A percentile compares a stretch with the other conserved stretches of the same genome.
phyloP scores from a whole-genome alignment of 2,888 invertebrate species.

The Diarsia dahlii region DNA sequence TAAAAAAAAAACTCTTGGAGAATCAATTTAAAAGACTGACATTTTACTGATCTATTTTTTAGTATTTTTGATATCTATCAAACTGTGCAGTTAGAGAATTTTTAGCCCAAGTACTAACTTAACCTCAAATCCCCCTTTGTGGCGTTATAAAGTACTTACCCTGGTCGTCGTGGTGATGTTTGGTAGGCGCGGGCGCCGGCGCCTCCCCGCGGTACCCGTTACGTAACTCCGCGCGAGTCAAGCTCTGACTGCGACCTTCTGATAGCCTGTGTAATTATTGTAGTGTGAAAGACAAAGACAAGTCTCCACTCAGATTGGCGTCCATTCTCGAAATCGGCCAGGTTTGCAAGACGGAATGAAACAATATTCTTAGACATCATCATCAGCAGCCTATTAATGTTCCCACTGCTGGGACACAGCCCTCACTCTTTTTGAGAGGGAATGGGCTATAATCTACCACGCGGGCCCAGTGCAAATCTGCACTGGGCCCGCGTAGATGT shows the following conservation, averaged over 20 bases:
- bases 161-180: slow-evolving; percentile 86
- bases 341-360: too few relatives aligned
- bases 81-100: background rate
- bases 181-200: slow-evolving; percentile 60
- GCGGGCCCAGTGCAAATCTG: too few relatives aligned
- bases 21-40: background rate
- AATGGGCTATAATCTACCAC: too few relatives aligned
- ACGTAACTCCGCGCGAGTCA: slow-evolving; percentile 85
- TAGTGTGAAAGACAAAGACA: too few relatives aligned
- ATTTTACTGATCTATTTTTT: background rate
- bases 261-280: too few relatives aligned
- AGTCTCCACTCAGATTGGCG: too few relatives aligned
- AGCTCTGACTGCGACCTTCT: slow-evolving; percentile 86
- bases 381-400: too few relatives aligned
- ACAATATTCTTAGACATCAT: too few relatives aligned
- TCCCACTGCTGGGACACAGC: too few relatives aligned
- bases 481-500: too few relatives aligned
- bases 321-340: too few relatives aligned
- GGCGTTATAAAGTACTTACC: slow-evolving; percentile 70
- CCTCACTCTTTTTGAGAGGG: too few relatives aligned
- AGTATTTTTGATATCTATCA: background rate
- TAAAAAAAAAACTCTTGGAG: background rate
- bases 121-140: background rate
- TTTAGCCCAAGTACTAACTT: background rate
- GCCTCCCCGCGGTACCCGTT: slow-evolving; percentile 77